These are phyloP conservation scores for Lepidocyrtoides sp. DNA, from an alignment of 2,888 invertebrate species.

Conservation along the genomic window DNA sequence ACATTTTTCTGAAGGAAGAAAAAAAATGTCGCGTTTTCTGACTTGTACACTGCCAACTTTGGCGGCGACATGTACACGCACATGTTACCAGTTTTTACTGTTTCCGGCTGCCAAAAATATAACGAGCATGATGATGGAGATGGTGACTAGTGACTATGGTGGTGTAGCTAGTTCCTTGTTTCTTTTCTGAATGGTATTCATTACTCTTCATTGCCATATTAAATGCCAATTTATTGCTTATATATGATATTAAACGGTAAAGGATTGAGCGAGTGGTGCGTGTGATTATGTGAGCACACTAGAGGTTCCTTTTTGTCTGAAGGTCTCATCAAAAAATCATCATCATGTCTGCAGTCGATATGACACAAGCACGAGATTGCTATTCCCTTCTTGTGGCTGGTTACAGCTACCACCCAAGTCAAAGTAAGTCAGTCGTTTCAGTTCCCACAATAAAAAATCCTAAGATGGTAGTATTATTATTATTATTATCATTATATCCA, in stretches of 20 bases:
- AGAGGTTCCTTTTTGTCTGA: neutral
- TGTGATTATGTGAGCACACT: neutral
- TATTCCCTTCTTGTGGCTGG: neutral
- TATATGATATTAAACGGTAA: constrained; percentile 18
- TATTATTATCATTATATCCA: too few species aligned
- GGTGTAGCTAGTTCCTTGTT: constrained; percentile 46
- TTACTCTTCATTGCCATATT: constrained; percentile 72
- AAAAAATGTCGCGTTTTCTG: neutral
- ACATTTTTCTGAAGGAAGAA: neutral
- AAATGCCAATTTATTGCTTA: constrained; percentile 69
- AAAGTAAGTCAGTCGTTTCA: constrained; percentile 47
- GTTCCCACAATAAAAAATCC: neutral
- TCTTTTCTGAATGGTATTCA: constrained; percentile 39
- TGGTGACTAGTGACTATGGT: constrained; percentile 7
- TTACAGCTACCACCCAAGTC: neutral
- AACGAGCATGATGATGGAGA: neutral
- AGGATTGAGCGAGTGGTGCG: neutral
- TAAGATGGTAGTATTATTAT: too few species aligned
- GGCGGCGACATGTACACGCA: constrained; percentile 21
- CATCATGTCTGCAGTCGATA: constrained; percentile 1
- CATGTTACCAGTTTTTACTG: constrained; percentile 54
- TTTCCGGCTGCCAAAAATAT: constrained; percentile 48
- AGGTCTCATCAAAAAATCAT: neutral
- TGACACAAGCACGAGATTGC: neutral
- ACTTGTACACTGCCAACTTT: constrained; percentile 1